These are phyloP conservation scores for Platygyra sinensis DNA, from an alignment of 64 coral and sea anemone species.

Conservation along the genomic window DNA sequence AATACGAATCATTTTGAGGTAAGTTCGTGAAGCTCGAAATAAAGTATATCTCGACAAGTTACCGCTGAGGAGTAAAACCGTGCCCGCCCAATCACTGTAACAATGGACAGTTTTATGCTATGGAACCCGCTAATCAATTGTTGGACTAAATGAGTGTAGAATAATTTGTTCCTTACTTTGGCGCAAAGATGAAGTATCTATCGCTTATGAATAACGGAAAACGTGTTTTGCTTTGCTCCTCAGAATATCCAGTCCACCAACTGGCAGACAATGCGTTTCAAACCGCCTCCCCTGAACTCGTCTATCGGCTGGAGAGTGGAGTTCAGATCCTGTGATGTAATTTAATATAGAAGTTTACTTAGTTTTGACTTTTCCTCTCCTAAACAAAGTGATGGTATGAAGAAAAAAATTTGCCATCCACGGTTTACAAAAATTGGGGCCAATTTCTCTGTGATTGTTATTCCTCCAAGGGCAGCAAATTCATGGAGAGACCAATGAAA, in stretches of 20 bases:
- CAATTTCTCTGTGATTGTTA: too few relatives aligned
- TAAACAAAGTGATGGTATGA: too few relatives aligned
- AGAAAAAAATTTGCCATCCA: too few relatives aligned
- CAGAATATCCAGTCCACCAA: constrained; percentile 99
- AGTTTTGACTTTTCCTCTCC: too few relatives aligned
- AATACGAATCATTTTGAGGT: constrained; percentile 92
- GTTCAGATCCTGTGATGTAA: constrained; percentile 91
- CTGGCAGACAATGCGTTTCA: constrained; percentile 99
- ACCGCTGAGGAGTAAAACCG: too few relatives aligned
- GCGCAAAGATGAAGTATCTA: too few relatives aligned
- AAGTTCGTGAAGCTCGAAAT: background rate
- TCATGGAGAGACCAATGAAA: too few relatives aligned
- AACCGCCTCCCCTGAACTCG: constrained; percentile 90
- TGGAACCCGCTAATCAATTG: background rate
- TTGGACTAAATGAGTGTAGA: too few relatives aligned
- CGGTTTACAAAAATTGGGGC: too few relatives aligned
- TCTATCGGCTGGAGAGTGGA: constrained; percentile 97
- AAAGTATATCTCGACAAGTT: background rate
- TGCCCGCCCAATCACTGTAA: background rate
- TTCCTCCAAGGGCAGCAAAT: too few relatives aligned
- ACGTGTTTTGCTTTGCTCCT: background rate
- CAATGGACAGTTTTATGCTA: background rate
- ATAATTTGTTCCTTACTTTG: too few relatives aligned
- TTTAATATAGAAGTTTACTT: background rate
- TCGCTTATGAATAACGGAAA: too few relatives aligned